Evolutionary conservation across 2,888 invertebrate genomes (phyloP).

Genomic region (Anarsia innoxiella): DNA sequence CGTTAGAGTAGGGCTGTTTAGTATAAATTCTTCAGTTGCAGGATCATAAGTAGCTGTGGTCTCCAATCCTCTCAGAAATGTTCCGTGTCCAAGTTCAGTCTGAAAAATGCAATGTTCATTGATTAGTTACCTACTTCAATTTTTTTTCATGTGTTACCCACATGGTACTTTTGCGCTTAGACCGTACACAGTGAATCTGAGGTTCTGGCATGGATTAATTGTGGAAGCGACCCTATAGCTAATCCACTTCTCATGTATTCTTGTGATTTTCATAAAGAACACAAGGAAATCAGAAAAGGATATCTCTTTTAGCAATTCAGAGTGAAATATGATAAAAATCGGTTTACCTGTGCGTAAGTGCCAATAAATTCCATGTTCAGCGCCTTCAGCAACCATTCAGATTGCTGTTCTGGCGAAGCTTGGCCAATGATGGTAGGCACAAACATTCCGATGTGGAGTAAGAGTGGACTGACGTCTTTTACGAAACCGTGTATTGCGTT

Average conservation of each 20-base stretch:
- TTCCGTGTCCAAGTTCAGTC: conserved; percentile 97
- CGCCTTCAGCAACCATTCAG: conserved; percentile 87
- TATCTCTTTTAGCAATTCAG: no score
- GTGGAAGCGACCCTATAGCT: no score
- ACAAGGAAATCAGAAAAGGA: no score
- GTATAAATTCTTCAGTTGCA: conserved; percentile 86
- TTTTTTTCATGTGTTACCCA: no score
- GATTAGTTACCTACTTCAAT: no score
- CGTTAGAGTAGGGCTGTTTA: conserved; percentile 90
- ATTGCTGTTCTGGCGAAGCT: conserved; percentile 87
- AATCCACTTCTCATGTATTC: no score
- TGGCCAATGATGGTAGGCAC: conserved; percentile 90
- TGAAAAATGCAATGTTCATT: no score
- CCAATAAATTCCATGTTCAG: conserved; percentile 87
- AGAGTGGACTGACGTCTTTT: conserved; percentile 80
- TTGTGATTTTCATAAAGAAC: no score
- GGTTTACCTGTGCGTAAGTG: conserved; percentile 90
- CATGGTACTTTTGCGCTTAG: no score
- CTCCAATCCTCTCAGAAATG: conserved; percentile 93
- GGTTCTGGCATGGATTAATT: no score
- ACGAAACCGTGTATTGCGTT: conserved; percentile 35
- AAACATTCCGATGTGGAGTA: conserved; percentile 93
- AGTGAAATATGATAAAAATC: no score
- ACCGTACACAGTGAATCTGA: no score
- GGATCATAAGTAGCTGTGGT: conserved; percentile 94